phyloP scores from a whole-genome alignment of 1,140 invertebrate genomes.

The Sitobion miscanthi region DNA sequence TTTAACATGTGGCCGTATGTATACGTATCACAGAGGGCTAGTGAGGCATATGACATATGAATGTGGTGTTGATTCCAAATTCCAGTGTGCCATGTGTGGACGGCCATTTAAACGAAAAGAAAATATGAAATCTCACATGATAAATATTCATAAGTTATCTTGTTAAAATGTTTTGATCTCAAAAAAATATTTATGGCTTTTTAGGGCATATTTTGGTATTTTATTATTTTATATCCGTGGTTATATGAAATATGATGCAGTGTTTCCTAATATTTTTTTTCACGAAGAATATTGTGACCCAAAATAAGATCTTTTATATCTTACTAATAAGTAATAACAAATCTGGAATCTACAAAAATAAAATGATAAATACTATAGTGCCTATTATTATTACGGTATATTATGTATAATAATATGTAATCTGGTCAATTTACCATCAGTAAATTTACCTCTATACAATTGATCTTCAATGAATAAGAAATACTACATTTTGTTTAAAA shows the following conservation, averaged over 20 bases:
- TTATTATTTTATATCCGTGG: neutral
- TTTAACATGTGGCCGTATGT: slow-evolving; percentile 61
- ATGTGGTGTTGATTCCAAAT: slow-evolving; percentile 63
- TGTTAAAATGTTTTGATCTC: neutral
- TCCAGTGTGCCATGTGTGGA: slow-evolving; percentile 62
- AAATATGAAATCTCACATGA: slow-evolving; percentile 64
- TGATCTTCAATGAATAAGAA: neutral
- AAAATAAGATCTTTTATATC: neutral
- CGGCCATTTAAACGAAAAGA: slow-evolving; percentile 65
- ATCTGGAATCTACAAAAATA: neutral
- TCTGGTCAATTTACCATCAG: neutral
- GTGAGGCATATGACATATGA: slow-evolving; percentile 60
- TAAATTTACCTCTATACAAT: neutral
- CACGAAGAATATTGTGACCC: neutral
- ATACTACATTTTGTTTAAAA: neutral
- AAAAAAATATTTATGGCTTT: neutral
- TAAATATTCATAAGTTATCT: slow-evolving; percentile 43
- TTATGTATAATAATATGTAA: neutral
- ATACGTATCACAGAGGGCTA: slow-evolving; percentile 58
- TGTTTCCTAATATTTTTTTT: neutral
- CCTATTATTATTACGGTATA: neutral
- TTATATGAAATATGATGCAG: neutral
- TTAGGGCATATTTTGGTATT: neutral
- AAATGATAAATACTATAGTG: neutral
- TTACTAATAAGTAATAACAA: neutral